Evolutionary conservation across 92 coral and sea anemone genomes (phyloP).

Genomic region (Anthopleura xanthogrammica): DNA sequence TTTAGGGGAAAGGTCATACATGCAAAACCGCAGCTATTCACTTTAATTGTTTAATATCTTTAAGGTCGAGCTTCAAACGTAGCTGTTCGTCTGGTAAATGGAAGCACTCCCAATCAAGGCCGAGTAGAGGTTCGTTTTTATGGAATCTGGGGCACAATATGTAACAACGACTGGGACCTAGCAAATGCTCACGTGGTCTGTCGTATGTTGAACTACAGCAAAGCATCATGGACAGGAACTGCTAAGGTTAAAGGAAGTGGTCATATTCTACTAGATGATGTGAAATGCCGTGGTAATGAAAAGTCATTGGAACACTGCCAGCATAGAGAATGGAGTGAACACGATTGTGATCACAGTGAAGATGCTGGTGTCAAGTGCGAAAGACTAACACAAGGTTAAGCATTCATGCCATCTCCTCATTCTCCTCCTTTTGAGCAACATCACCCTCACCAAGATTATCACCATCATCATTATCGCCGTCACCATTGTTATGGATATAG

Average conservation of each 20-base stretch:
- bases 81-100: neutral
- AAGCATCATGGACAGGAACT: neutral
- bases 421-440: no score
- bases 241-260: slow-evolving; percentile 6
- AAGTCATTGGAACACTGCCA: slow-evolving; percentile 6
- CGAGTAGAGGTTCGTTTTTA: neutral
- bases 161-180: neutral
- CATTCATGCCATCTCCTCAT: no score
- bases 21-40: neutral
- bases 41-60: no score
- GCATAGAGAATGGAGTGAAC: neutral
- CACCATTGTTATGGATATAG: no score
- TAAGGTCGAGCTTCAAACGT: neutral
- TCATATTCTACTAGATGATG: slow-evolving; percentile 4
- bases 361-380: slow-evolving; percentile 9
- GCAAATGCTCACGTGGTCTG: neutral
- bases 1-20: no score
- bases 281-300: neutral
- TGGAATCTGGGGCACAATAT: neutral
- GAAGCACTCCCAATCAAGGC: neutral
- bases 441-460: no score
- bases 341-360: slow-evolving; percentile 6
- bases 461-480: no score
- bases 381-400: neutral
- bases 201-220: neutral